These are phyloP conservation scores for Cynopterus brachyotis DNA, from an alignment of 2,113 vertebrate species.

Conservation along the genomic window DNA sequence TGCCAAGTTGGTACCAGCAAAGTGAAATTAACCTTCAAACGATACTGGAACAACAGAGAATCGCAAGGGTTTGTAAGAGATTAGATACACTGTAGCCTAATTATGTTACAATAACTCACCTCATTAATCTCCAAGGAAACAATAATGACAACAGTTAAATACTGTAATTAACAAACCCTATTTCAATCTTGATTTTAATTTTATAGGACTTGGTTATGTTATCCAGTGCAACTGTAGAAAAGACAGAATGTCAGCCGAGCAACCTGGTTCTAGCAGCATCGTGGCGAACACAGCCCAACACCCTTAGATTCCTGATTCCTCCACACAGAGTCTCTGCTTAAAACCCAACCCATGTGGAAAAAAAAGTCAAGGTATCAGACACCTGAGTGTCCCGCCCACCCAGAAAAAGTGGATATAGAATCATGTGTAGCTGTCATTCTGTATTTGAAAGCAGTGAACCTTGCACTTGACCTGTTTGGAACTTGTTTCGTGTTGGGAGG, in stretches of 20 bases:
- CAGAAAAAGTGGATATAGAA: neutral
- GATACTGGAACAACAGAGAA: conserved; percentile 81
- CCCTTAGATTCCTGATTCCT: neutral
- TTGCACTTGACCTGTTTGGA: neutral
- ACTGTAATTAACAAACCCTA: conserved; percentile 85
- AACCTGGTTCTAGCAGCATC: neutral
- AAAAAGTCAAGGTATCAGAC: neutral
- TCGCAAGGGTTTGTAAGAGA: conserved; percentile 82
- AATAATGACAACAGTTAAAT: conserved; percentile 86
- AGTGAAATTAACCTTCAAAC: conserved; percentile 87
- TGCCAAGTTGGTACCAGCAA: conserved; percentile 82
- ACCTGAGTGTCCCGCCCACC: too few species aligned
- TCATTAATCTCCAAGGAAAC: conserved; percentile 89
- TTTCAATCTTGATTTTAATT: conserved; percentile 85
- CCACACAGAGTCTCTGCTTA: neutral
- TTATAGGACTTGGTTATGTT: conserved; percentile 80
- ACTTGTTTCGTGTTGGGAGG: neutral
- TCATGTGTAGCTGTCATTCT: neutral
- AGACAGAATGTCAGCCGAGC: conserved; percentile 61
- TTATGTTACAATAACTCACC: conserved; percentile 87
- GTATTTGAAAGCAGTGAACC: neutral
- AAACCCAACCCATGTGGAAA: neutral
- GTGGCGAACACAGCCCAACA: neutral
- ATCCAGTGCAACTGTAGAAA: conserved; percentile 69
- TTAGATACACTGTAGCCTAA: conserved; percentile 85